phyloP scores from a whole-genome alignment of 2,888 invertebrate species.

The Thymelicus sylvestris region DNA sequence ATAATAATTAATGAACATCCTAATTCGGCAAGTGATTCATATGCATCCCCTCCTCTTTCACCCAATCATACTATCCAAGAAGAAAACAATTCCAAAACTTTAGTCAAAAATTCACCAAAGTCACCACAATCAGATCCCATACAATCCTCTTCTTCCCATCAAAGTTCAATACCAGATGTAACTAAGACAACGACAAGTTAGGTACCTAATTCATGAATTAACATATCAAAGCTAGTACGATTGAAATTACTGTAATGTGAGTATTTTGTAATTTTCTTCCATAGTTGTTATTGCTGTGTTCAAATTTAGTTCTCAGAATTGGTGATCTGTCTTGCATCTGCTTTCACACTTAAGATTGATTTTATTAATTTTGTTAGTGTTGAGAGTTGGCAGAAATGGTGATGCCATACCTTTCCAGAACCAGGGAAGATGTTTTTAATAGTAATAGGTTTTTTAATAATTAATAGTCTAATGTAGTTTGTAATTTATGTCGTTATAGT shows the following conservation, averaged over 20 bases:
- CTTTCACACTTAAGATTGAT: background rate
- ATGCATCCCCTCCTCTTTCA: slow-evolving; percentile 16
- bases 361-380: no score
- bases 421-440: slow-evolving; percentile 1
- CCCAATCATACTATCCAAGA: slow-evolving; percentile 8
- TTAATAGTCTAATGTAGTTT: slow-evolving; percentile 5
- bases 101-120: slow-evolving; percentile 8
- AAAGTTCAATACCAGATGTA: slow-evolving; percentile 12
- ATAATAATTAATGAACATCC: slow-evolving; percentile 14
- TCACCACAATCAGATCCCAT: slow-evolving; percentile 24
- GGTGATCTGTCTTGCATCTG: background rate
- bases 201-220: background rate
- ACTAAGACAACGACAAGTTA: background rate
- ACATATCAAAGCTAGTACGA: slow-evolving; percentile 1
- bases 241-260: background rate
- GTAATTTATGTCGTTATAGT: background rate
- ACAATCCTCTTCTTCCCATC: slow-evolving; percentile 22
- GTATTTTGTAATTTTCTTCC: slow-evolving; percentile 10
- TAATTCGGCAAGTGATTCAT: slow-evolving; percentile 27
- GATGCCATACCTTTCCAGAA: background rate
- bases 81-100: background rate
- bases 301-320: background rate
- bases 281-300: background rate
- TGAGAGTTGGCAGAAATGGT: no score
- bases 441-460: background rate